Conservation (phyloP, 1,140 invertebrate species). For the Leptestheria dahalacensis region DNA sequence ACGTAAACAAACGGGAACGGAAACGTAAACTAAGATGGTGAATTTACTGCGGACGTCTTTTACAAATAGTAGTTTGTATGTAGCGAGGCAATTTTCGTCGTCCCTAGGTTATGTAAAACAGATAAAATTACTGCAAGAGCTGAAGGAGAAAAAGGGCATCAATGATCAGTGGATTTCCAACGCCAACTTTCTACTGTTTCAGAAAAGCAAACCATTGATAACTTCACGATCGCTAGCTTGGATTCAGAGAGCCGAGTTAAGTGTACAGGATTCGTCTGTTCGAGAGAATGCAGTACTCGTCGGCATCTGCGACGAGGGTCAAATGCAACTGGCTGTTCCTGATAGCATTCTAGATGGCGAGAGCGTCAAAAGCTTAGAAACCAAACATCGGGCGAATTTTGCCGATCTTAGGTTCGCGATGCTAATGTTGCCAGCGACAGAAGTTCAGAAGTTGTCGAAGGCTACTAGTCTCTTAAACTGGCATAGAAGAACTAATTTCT, state of each 20-base stretch:
- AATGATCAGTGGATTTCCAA: neutral
- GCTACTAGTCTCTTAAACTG: slow-evolving; percentile 30
- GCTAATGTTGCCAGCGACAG: slow-evolving; percentile 12
- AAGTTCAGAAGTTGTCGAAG: slow-evolving; percentile 17
- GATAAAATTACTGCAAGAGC: slow-evolving; percentile 5
- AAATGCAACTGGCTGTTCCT: neutral
- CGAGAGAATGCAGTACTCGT: neutral
- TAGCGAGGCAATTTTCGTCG: too few relatives aligned
- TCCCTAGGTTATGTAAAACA: slow-evolving; percentile 3
- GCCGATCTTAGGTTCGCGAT: slow-evolving; percentile 20
- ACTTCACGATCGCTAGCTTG: neutral
- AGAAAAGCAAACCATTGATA: neutral
- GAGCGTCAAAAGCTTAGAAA: neutral
- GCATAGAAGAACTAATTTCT: slow-evolving; percentile 31
- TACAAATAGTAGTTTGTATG: too few relatives aligned
- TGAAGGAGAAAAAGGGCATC: slow-evolving; percentile 5
- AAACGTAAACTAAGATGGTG: too few relatives aligned
- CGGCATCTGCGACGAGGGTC: neutral
- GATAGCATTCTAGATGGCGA: neutral
- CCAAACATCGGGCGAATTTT: slow-evolving; percentile 16
- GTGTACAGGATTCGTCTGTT: neutral
- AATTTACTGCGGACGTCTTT: too few relatives aligned
- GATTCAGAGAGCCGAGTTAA: neutral
- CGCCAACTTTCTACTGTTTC: neutral
- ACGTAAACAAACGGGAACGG: too few relatives aligned